phyloP scores from a whole-genome alignment of 2,113 vertebrate species.

The Hiodon alosoides region DNA sequence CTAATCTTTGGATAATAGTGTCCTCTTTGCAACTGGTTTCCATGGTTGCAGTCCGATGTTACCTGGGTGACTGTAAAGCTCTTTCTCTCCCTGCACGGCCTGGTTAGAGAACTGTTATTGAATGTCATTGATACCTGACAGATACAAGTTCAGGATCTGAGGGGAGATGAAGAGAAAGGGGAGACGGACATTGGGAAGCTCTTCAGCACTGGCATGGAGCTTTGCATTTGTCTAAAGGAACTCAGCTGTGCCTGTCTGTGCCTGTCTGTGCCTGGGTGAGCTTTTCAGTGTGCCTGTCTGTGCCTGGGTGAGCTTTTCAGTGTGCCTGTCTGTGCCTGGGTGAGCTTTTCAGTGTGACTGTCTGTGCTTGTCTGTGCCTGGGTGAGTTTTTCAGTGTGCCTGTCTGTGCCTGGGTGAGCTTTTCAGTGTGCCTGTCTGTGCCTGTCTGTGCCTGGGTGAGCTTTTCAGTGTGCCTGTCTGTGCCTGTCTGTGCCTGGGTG shows the following conservation, averaged over 20 bases:
- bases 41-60: too few relatives aligned
- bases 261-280: constrained; percentile 19
- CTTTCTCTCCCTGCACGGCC: too few relatives aligned
- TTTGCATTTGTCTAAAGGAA: constrained; percentile 2
- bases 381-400: background rate
- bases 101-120: too few relatives aligned
- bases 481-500: background rate
- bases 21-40: too few relatives aligned
- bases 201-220: constrained; percentile 15
- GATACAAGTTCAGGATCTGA: too few relatives aligned
- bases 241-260: constrained; percentile 5
- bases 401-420: background rate
- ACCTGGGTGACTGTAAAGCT: too few relatives aligned
- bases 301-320: background rate
- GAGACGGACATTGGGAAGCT: too few relatives aligned
- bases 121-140: too few relatives aligned
- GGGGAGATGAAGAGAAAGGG: too few relatives aligned
- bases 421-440: constrained; percentile 8
- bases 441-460: constrained; percentile 26
- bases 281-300: constrained; percentile 12
- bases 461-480: constrained; percentile 21
- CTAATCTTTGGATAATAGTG: too few relatives aligned
- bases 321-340: background rate
- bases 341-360: background rate
- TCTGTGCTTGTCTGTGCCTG: background rate